Evolutionary conservation across 2,888 invertebrate genomes (phyloP).

Genomic region (Oxytorus armatus): DNA sequence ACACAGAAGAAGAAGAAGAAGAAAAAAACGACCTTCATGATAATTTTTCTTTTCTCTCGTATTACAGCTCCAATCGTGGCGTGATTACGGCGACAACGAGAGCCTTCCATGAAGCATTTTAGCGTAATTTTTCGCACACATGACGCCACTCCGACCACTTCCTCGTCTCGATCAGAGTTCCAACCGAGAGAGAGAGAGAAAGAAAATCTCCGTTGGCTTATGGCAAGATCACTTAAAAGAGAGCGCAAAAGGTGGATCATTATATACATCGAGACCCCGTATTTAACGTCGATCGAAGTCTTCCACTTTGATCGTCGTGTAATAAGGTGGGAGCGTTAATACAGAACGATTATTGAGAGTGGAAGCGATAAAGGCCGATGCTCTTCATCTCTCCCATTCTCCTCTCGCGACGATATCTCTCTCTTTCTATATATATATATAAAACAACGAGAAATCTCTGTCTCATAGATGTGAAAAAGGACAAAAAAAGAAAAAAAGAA

Average conservation of each 20-base stretch:
- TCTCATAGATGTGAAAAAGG: not conserved
- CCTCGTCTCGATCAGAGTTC: slow-evolving; percentile 8
- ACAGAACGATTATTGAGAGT: slow-evolving; percentile 60
- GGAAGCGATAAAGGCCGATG: slow-evolving; percentile 54
- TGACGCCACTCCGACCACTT: slow-evolving; percentile 4
- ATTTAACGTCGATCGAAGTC: slow-evolving; percentile 61
- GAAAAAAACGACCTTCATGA: not conserved
- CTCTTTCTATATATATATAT: not conserved
- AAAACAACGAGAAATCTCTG: not conserved
- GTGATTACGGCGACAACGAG: slow-evolving; percentile 53
- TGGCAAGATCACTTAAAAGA: slow-evolving; percentile 39
- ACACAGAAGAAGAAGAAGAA: not conserved
- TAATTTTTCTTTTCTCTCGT: slow-evolving; percentile 7
- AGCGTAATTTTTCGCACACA: slow-evolving; percentile 39
- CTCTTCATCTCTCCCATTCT: slow-evolving; percentile 6
- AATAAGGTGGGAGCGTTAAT: slow-evolving; percentile 59
- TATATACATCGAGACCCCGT: slow-evolving; percentile 44
- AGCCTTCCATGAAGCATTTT: slow-evolving; percentile 33
- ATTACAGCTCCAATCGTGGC: slow-evolving; percentile 73
- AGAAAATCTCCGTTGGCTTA: slow-evolving; percentile 9
- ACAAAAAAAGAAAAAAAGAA: not conserved
- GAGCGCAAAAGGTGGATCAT: slow-evolving; percentile 56
- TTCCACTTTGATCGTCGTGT: slow-evolving; percentile 58
- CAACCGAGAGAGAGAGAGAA: too few relatives aligned
- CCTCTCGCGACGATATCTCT: not conserved